Conservation (phyloP, 2,797 vertebrate genomes). For the Dendrocincla fuliginosa region DNA sequence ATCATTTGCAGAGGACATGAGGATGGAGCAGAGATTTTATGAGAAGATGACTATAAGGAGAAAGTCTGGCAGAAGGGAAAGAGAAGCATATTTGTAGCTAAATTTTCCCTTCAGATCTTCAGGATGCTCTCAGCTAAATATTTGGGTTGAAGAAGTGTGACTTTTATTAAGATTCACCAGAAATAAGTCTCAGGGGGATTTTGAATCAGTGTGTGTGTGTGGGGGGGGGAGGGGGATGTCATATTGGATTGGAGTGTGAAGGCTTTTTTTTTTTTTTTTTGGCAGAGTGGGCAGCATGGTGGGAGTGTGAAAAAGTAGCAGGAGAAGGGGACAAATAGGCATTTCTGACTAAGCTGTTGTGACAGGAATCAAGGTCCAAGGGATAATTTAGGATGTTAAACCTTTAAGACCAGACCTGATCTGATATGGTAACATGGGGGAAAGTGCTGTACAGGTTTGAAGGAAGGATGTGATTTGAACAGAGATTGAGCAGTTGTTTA, state of each 20-base stretch:
- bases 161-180: not conserved
- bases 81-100: not conserved
- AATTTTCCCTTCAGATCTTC: not conserved
- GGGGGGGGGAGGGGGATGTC: not conserved
- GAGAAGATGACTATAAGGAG: not conserved
- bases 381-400: not conserved
- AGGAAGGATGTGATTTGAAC: not conserved
- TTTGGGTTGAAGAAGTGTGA: not conserved
- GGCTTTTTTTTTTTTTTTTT: not conserved
- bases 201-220: not conserved
- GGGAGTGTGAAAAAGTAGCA: slow-evolving; percentile 55
- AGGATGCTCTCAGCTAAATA: not conserved
- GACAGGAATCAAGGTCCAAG: slow-evolving; percentile 26
- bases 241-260: slow-evolving; percentile 38
- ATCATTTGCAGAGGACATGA: not conserved
- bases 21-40: not conserved
- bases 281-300: slow-evolving; percentile 24
- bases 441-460: not conserved
- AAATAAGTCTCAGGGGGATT: slow-evolving; percentile 2
- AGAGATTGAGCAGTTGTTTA: not conserved
- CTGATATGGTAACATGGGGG: not conserved
- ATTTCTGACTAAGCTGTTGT: slow-evolving; percentile 48
- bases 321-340: slow-evolving; percentile 7
- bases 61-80: not conserved
- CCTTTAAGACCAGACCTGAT: not conserved